Evolutionary conservation across 37 sponge, comb jelly and placozoan species (phyloP).

Genomic region (Amphimedon queenslandica): DNA sequence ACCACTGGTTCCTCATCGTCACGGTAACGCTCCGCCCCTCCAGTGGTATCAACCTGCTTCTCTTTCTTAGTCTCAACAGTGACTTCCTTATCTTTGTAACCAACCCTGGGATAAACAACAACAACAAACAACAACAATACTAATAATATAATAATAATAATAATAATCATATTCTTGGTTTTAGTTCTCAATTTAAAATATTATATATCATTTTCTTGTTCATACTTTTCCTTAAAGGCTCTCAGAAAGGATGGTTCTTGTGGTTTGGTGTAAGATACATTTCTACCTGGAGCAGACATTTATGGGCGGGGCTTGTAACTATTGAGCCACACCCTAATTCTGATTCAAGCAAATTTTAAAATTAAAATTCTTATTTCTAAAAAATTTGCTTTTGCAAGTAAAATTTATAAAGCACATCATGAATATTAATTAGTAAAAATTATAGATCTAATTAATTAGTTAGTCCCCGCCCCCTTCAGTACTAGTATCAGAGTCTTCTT

Average conservation of each 20-base stretch:
- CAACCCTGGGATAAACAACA: constrained; percentile 7
- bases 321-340: no score
- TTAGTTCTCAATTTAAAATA: background rate
- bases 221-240: constrained; percentile 53
- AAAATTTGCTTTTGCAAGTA: no score
- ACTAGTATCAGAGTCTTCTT: background rate
- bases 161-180: background rate
- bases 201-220: background rate
- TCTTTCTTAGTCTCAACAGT: constrained; percentile 51
- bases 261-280: constrained; percentile 60
- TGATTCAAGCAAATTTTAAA: no score
- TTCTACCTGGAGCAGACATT: constrained; percentile 62
- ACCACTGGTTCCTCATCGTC: constrained; percentile 69
- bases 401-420: no score
- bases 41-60: constrained; percentile 19
- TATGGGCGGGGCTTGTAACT: no score
- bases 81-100: constrained; percentile 59
- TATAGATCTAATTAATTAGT: no score
- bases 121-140: no score
- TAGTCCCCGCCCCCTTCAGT: no score
- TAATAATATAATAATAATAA: background rate
- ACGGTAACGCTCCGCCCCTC: constrained; percentile 46
- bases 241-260: constrained; percentile 60
- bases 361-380: no score
- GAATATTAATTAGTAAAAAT: no score